Base-by-base conservation (phyloP, 2,888 invertebrate species). In the Cataglyphis rosenhaueri region DNA sequence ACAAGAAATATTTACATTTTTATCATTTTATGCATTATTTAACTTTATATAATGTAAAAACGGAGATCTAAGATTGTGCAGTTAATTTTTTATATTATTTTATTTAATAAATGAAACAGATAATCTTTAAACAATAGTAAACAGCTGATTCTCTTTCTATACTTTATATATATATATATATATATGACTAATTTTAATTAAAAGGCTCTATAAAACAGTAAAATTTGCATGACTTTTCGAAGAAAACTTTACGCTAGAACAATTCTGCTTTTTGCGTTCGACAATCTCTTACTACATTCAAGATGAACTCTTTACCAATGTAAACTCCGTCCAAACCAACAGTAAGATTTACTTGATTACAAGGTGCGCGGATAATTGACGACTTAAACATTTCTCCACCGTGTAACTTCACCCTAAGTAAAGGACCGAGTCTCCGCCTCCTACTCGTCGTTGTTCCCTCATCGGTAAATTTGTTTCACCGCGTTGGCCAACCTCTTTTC, bases 381-480 rank as follows among this genome's bases (percentile, higher is more conserved):
- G 59, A 79, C 78, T 79, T 70, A 78, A 78, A 70, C 59, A 70
- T 70, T 70, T 44, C 78, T 79, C 44, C 35, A 25, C 8, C 78
- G 12, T 70, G 59, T 71, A 79, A 79, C 59, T 61, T 79, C 5
- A 12, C 71, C 71, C 35, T 71, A 79, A 79, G 78, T 79, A 21
- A 79, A 79, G 59, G 71, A 71, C 71, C 35, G 25, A 10, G 12
- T 32, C 71, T 79, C 71, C 78, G 71, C 71, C 78, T 71, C 12
- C 59, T 55, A 44, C 59, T 21, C 21, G 21, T 71, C 71, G 59
- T 66, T 29, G 68, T 44, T 79, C 35, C 71, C 71, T 79, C 71
- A 71, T 79, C 71, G 70, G 71, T 71, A 61, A 79, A 70, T 79
- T 79, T 81, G 61, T 74, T 81, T 81, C 81, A 74, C 55, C 81